Base-by-base conservation (phyloP, 2,113 vertebrate genomes). In the Leucosticte australis region DNA sequence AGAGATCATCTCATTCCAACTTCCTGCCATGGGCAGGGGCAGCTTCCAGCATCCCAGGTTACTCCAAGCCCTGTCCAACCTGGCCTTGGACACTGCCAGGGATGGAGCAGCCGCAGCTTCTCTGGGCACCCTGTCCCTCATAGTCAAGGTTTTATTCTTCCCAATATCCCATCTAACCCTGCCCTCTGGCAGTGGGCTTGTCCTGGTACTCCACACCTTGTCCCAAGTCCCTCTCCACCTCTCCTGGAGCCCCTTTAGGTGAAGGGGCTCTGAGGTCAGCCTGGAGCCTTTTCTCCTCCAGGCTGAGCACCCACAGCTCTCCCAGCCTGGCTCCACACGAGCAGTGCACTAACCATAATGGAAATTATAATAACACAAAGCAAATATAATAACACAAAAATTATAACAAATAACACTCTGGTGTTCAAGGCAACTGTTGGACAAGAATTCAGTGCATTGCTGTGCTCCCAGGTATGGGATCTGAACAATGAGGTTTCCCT, bases 61-160 rank as follows among this genome's bases (percentile, higher is more conserved):
- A 8, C 21, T 83, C 62, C 20, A 18, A 68, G 53, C 11, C 16
- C 16, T 0, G 0, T 41, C 35, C 55, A 42, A 0, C 8, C 31
- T 56, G 26, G 8, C 26, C 31, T 76, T 42, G 35, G 22, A 14
- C 21, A 23, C 20, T 60, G 1, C 41, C 31, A 83, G 35, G 10
- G 15, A 28, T 42, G 27, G 22, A 3, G 10, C 47, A 77, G 18
- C 49, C 55, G 33, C 63, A 46, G 47, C 55, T 47, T 33, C 41
- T 16, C 21, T 49, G 41, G 17, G 0, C 11, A 56, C 0, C 4
- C 55, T 53, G 47, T 47, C 9, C 14, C 10, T 49, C 23, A 22
- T 7, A 55, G n/a, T 11, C 10, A 62, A 31, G 21, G 15, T 33
- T 56, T 70, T 33, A 10, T 46, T 62, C 37, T 59, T 39, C 22